Conservation (phyloP, 2,888 invertebrate genomes). For the Baronia brevicornis region DNA sequence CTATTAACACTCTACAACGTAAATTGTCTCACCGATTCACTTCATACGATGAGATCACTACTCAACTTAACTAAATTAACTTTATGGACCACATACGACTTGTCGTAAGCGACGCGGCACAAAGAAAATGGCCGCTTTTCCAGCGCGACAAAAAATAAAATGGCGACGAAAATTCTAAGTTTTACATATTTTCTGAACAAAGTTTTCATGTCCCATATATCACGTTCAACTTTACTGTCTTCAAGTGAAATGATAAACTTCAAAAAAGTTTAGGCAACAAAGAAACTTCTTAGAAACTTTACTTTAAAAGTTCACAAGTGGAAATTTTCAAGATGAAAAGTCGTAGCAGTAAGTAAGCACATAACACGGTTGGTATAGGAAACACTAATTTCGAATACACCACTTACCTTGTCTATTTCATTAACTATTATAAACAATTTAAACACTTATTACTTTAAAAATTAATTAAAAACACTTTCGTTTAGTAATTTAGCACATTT, state of each 20-base stretch:
- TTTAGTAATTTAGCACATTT: slow-evolving; percentile 48
- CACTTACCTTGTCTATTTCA: slow-evolving; percentile 72
- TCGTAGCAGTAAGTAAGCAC: slow-evolving; percentile 61
- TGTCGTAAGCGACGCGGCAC: slow-evolving; percentile 75
- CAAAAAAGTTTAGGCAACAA: slow-evolving; percentile 53
- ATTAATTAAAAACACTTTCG: slow-evolving; percentile 42
- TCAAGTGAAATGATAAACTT: slow-evolving; percentile 39
- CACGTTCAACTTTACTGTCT: slow-evolving; percentile 39
- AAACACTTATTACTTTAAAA: slow-evolving; percentile 42
- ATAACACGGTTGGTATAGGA: slow-evolving; percentile 42
- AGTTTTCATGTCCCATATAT: slow-evolving; percentile 51
- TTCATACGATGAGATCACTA: slow-evolving; percentile 68
- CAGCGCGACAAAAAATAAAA: slow-evolving; percentile 77
- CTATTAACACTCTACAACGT: slow-evolving; percentile 33
- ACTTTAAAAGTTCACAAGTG: slow-evolving; percentile 69
- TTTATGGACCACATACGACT: slow-evolving; percentile 67
- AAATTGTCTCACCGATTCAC: slow-evolving; percentile 58
- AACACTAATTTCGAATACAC: slow-evolving; percentile 34
- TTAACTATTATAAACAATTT: slow-evolving; percentile 49
- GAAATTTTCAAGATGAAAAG: slow-evolving; percentile 76
- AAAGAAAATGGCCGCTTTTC: slow-evolving; percentile 78
- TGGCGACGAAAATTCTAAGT: slow-evolving; percentile 77
- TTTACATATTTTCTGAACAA: slow-evolving; percentile 70
- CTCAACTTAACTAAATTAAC: slow-evolving; percentile 71
- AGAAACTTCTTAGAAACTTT: slow-evolving; percentile 65